These are phyloP conservation scores for Aldabrachelys gigantea DNA, from an alignment of 2,113 vertebrate species.

Conservation along the genomic window DNA sequence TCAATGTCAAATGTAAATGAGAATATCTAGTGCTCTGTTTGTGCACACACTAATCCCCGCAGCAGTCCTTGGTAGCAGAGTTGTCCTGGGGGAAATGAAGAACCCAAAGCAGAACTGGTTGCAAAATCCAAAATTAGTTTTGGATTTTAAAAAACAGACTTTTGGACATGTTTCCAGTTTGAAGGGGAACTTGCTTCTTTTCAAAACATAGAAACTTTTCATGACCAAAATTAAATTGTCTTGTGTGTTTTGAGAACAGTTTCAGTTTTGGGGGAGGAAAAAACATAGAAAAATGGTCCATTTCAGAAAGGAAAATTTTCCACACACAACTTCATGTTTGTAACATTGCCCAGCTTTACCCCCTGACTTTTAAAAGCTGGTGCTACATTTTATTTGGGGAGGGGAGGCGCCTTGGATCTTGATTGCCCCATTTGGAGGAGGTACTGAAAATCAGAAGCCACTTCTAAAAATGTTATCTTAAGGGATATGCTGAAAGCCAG, in stretches of 20 bases:
- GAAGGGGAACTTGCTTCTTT: neutral
- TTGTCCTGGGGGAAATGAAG: neutral
- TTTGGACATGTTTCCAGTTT: neutral
- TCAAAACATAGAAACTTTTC: neutral
- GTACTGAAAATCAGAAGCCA: neutral
- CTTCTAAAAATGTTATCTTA: neutral
- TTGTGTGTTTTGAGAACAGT: neutral
- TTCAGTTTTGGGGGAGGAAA: neutral
- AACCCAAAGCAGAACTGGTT: neutral
- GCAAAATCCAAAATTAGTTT: neutral
- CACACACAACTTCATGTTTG: neutral
- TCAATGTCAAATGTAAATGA: neutral
- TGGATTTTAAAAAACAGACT: neutral
- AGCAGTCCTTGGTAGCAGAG: neutral
- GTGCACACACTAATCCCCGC: neutral
- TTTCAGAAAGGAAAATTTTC: neutral
- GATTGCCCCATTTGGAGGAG: neutral
- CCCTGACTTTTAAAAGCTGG: neutral
- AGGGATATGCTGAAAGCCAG: neutral
- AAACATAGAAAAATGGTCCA: neutral
- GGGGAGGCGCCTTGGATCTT: neutral
- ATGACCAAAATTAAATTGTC: neutral
- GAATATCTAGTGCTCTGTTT: neutral
- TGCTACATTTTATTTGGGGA: neutral
- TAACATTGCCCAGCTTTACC: neutral